These are phyloP conservation scores for Periparus ater DNA, from an alignment of 2,797 vertebrate genomes.

Conservation along the genomic window DNA sequence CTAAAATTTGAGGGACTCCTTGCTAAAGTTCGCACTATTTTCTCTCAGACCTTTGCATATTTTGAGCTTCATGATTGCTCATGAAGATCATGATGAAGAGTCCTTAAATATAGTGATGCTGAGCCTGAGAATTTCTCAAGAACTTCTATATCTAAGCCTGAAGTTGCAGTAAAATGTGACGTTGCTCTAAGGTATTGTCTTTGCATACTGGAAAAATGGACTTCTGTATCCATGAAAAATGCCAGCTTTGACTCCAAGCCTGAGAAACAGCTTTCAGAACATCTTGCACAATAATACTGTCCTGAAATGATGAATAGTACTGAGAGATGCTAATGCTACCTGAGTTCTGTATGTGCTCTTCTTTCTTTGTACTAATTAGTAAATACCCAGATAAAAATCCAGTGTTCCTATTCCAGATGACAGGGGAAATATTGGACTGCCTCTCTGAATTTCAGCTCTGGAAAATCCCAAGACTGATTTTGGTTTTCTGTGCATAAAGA, in stretches of 20 bases:
- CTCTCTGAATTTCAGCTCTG: background rate
- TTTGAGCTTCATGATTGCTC: rapidly evolving
- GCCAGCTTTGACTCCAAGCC: background rate
- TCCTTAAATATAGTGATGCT: background rate
- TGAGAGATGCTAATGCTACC: background rate
- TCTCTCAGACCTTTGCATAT: background rate
- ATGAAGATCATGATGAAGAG: background rate
- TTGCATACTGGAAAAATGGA: background rate
- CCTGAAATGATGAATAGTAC: background rate
- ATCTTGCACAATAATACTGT: background rate
- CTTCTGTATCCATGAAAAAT: background rate
- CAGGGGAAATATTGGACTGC: background rate
- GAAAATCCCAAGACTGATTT: background rate
- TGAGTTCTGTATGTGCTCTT: background rate
- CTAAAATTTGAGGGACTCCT: background rate
- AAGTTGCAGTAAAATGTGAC: background rate
- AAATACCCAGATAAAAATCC: background rate
- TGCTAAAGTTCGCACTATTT: background rate
- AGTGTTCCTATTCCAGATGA: background rate
- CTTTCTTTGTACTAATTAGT: background rate
- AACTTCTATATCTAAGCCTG: background rate
- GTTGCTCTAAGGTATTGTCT: background rate
- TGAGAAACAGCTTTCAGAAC: background rate
- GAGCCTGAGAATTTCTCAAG: background rate
- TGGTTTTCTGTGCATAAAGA: background rate